Conservation (phyloP, 2,113 vertebrate species). For the Ammospiza nelsoni region DNA sequence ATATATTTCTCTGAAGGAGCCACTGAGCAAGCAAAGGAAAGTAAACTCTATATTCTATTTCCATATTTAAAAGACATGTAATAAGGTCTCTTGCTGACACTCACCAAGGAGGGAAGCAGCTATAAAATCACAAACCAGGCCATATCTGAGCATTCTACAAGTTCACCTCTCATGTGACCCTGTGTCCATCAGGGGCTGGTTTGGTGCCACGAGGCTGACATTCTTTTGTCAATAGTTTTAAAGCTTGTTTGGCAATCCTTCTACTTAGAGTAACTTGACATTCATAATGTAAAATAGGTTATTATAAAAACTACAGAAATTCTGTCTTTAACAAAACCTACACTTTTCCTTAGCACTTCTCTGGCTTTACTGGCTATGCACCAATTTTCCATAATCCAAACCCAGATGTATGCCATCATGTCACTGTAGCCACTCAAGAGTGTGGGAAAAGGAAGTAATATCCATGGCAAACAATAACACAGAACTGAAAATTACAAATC, state of each 20-base stretch:
- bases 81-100: background rate
- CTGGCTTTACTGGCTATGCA: background rate
- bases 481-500: background rate
- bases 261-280: background rate
- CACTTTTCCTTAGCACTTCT: background rate
- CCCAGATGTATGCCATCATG: fast-evolving
- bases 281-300: background rate
- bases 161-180: background rate
- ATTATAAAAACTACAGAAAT: background rate
- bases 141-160: background rate
- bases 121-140: background rate
- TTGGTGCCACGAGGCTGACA: background rate
- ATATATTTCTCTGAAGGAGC: background rate
- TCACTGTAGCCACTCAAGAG: background rate
- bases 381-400: background rate
- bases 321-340: background rate
- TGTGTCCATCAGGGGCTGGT: background rate
- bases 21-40: background rate
- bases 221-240: background rate
- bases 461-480: fast-evolving
- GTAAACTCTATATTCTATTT: background rate
- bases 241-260: background rate
- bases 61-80: background rate
- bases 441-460: background rate
- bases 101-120: background rate